phyloP scores from a whole-genome alignment of 2,888 invertebrate species.

The Microdon myrmicae region DNA sequence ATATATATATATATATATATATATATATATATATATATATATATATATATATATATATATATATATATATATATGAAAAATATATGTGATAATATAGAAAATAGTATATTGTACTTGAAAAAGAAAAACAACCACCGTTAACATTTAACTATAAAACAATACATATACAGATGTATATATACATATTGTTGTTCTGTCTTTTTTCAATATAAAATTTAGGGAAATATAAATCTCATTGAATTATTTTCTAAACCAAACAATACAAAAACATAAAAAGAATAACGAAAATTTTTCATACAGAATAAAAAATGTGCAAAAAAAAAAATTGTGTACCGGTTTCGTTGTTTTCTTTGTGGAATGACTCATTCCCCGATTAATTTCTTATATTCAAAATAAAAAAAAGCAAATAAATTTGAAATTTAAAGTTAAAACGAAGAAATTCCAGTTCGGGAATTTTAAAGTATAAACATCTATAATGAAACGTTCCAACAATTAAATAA shows the following conservation, averaged over 20 bases:
- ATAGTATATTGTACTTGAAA: no score
- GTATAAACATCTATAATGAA: conserved; percentile 9
- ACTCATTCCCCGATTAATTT: conserved; percentile 84
- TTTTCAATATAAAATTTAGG: not conserved
- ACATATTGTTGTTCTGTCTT: not conserved
- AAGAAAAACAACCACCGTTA: no score
- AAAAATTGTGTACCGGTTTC: conserved; percentile 6
- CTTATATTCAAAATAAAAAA: conserved; percentile 50
- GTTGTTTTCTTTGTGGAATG: conserved; percentile 76
- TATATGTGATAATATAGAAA: conserved; percentile 2
- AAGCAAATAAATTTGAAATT: conserved; percentile 54
- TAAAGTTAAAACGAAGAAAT: conserved; percentile 62
- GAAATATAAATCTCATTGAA: conserved; percentile 1
- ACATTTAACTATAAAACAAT: no score
- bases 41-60: conserved; percentile 24
- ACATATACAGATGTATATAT: not conserved
- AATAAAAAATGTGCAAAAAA: conserved; percentile 25
- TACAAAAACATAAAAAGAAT: conserved; percentile 1
- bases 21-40: conserved; percentile 7
- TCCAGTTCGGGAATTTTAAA: not conserved
- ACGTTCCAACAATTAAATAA: conserved; percentile 33
- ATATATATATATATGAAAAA: conserved; percentile 14
- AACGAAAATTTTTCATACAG: no score
- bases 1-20: no score
- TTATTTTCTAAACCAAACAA: conserved; percentile 2